These are phyloP conservation scores for Zaprionus ornatus DNA, from an alignment of 1,140 invertebrate genomes.

Conservation along the genomic window DNA sequence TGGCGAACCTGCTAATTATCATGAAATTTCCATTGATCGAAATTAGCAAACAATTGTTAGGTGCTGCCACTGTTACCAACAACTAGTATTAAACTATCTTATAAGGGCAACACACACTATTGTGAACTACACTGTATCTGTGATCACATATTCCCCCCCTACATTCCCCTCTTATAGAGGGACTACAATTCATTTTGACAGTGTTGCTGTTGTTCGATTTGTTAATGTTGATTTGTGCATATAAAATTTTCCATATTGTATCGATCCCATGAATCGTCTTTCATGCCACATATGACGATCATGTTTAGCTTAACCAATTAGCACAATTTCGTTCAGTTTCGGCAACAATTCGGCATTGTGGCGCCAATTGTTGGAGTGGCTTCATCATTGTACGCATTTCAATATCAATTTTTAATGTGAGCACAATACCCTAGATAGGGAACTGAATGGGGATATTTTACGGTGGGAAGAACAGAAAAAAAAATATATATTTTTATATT, in stretches of 20 bases:
- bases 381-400: slow-evolving; percentile 30
- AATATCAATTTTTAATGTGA: slow-evolving; percentile 28
- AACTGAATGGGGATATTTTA: background rate
- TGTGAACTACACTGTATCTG: background rate
- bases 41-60: slow-evolving; percentile 24
- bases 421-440: background rate
- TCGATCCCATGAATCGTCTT: slow-evolving; percentile 34
- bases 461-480: too few relatives aligned
- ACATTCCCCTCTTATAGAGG: background rate
- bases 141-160: background rate
- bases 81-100: background rate
- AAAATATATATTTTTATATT: too few relatives aligned
- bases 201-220: slow-evolving; percentile 46
- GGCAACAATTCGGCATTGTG: slow-evolving; percentile 60
- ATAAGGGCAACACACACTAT: background rate
- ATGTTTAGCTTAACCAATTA: slow-evolving; percentile 63
- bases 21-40: slow-evolving; percentile 8
- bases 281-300: slow-evolving; percentile 48
- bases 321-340: slow-evolving; percentile 46
- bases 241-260: slow-evolving; percentile 77
- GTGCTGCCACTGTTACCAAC: background rate
- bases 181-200: slow-evolving; percentile 14
- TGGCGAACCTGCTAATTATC: slow-evolving; percentile 32
- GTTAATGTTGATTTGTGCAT: slow-evolving; percentile 54
- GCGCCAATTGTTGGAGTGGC: slow-evolving; percentile 35